Evolutionary conservation across 2,888 invertebrate species (phyloP), one percentile per base, ranked within the genome.

Genomic region (Macaria liturata): DNA sequence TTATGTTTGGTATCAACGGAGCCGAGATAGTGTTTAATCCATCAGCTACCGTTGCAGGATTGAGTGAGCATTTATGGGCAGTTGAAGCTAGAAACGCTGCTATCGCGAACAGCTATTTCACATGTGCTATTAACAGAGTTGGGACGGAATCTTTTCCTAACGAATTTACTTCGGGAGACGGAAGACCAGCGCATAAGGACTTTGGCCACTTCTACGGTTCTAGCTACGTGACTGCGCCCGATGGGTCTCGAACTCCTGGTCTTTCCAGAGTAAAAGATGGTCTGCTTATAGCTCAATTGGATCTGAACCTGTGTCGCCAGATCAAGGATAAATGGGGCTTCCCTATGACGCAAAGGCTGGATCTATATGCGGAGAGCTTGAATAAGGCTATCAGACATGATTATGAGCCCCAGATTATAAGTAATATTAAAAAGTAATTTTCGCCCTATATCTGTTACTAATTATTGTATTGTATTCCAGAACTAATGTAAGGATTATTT

Each of bases 1-100:
- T 98, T 88, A 97, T 98, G 96, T 99, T 97, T 91, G 99, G 97
- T 0, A 77, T 99, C 30, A 99, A 99, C 88, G 98, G 98, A 4
- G 99, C 99, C 1, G 99, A 99, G 93, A 98, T 99, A 66, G 99
- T 99, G 0, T 99, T 99, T 85, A 99, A 99, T 88, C 99, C 99
- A 3, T 98, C 98, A 9, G 99, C 99, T 1, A 99, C 99, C 72
- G 97, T 93, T 34, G 93, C 94, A 32, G 92, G 89, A 0, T 80
- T 95, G 5, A 97, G 98, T 86, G 99, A 99, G 83, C 98, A 98
- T 0, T 83, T 99, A 57, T 99, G 99, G 99, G 94, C 95, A 3
- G 94, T 99, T 59, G 99, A 99, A 89, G 99, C 99, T 0, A 92
- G 99, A 62, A 97, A 96, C 91, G 99, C 99, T 9, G 98, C 99